Evolutionary conservation across 2,888 invertebrate species (phyloP).

Genomic region (Cyrtodaria siliqua): DNA sequence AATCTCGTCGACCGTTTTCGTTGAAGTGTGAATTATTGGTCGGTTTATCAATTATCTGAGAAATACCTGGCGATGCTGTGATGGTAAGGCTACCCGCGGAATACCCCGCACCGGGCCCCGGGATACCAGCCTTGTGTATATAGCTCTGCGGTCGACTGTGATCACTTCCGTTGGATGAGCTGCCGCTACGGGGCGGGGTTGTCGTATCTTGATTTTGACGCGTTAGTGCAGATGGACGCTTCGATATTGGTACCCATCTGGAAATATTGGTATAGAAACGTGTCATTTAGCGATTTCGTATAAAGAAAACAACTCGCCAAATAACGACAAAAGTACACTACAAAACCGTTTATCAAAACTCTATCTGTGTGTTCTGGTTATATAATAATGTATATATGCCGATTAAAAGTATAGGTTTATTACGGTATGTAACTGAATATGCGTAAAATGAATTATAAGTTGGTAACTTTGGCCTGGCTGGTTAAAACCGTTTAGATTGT

Average conservation of each 20-base stretch:
- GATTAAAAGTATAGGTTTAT: too few species aligned
- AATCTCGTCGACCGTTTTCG: conserved; percentile 31
- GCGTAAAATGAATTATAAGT: too few species aligned
- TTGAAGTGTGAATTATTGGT: conserved; percentile 27
- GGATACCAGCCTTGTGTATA: conserved; percentile 54
- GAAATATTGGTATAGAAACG: neutral
- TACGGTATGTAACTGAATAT: too few species aligned
- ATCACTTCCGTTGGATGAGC: conserved; percentile 68
- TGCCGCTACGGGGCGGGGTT: conserved; percentile 56
- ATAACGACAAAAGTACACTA: too few species aligned
- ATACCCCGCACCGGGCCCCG: conserved; percentile 19
- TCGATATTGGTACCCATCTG: conserved; percentile 72
- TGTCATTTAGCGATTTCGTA: too few species aligned
- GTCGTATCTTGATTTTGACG: conserved; percentile 43
- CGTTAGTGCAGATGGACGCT: conserved; percentile 56
- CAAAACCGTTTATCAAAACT: too few species aligned
- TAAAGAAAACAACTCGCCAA: too few species aligned
- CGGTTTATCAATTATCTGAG: conserved; percentile 28
- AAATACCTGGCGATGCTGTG: conserved; percentile 45
- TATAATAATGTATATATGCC: too few species aligned
- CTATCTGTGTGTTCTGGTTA: too few species aligned
- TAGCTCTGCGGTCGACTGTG: conserved; percentile 59
- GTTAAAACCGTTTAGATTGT: too few species aligned
- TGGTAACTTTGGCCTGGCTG: too few species aligned
- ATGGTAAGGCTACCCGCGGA: conserved; percentile 58